phyloP scores from a whole-genome alignment of 2,888 invertebrate genomes.

The Oxystoma pomonae region DNA sequence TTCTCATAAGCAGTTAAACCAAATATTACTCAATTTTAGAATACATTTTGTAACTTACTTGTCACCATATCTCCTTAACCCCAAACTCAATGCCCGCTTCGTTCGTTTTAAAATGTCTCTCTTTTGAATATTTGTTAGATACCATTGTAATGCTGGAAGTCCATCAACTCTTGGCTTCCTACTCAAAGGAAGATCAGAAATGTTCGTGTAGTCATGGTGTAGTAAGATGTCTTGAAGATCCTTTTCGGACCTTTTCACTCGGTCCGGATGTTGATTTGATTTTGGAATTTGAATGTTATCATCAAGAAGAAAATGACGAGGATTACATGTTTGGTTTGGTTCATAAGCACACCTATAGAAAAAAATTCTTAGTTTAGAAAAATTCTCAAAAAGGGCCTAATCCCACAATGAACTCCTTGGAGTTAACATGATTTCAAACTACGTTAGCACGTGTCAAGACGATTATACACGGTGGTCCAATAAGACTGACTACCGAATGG shows the following conservation, averaged over 20 bases:
- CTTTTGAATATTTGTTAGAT: background rate
- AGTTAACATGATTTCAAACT: too few relatives aligned
- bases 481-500: too few relatives aligned
- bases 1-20: too few relatives aligned
- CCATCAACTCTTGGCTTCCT: slow-evolving; percentile 12
- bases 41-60: background rate
- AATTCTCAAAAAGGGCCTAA: too few relatives aligned
- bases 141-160: background rate
- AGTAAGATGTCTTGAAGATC: background rate
- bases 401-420: too few relatives aligned
- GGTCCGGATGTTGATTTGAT: background rate
- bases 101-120: background rate
- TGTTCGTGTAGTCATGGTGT: background rate
- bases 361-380: too few relatives aligned
- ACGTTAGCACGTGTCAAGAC: too few relatives aligned
- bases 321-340: background rate
- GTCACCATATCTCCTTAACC: background rate
- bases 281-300: background rate
- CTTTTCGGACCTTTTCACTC: background rate
- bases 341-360: background rate
- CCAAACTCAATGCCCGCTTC: background rate
- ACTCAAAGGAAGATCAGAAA: slow-evolving; percentile 12
- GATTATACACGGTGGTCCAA: too few relatives aligned
- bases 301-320: background rate
- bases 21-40: too few relatives aligned